Evolutionary conservation across 2,113 vertebrate species (phyloP), one percentile per base, ranked within the genome.

Genomic region (Macroglossus sobrinus): DNA sequence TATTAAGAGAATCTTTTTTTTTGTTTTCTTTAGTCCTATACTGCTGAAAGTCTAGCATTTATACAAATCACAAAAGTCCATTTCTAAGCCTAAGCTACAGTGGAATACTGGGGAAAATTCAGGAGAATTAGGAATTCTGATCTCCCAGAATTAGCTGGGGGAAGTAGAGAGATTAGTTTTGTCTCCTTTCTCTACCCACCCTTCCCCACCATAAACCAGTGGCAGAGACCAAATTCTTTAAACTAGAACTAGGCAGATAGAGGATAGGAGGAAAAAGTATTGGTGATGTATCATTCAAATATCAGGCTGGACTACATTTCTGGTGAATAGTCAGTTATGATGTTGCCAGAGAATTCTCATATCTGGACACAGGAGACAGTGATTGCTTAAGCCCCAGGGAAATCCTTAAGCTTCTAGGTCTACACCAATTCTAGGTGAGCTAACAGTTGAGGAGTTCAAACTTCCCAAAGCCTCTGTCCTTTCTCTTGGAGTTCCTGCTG

Each of bases 221-320:
- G 33, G 40, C 59, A 71, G 55, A 96, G 59, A 71, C 93, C 40
- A 21, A 79, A 90, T 55, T 88, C 53, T 81, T 71, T 91, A 94
- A 97, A 69, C 24, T 81, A 69, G 92, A 80, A 81, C 35, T 50
- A 45, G 61, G 40, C 38, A 92, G 69, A 93, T 19, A 93, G 38
- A 72, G 4, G 55, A 33, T 85, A 38, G 53, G 30, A 75, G 28
- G 28, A 50, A 81, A 91, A 79, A 63, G 30, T 47, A 28, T 74
- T 47, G 7, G 33, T 85, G 15, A 87, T 78, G 63, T 94, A 94
- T 82, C 90, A 18, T 93, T 95, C 53, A 95, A 82, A 66, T 94
- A 84, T 87, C 69, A 72, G 72, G 10, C 50, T 87, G 87, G 57
- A 63, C 30, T 35, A 87, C 33, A 90, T 90, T 96, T 84, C 64